phyloP scores from a whole-genome alignment of 2,113 vertebrate species.

The Bubo scandiacus region DNA sequence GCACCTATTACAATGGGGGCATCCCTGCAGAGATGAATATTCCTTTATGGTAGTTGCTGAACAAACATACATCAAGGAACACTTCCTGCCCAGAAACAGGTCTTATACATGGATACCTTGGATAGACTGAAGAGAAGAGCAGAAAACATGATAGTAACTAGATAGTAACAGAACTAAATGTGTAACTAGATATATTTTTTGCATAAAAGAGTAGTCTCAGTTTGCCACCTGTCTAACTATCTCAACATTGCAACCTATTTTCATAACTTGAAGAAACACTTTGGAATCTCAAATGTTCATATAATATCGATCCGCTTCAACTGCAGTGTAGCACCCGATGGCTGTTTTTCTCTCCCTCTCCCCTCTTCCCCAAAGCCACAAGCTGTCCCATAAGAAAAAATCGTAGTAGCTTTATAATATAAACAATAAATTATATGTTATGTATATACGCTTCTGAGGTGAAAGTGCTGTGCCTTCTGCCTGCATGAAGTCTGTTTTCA shows the following conservation, averaged over 20 bases:
- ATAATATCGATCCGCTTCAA: background rate
- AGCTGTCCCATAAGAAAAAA: background rate
- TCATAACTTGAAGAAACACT: background rate
- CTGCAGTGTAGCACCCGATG: background rate
- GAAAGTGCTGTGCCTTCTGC: background rate
- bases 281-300: background rate
- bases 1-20: background rate
- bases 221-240: conserved; percentile 65
- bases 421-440: background rate
- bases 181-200: conserved; percentile 26
- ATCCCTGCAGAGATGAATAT: background rate
- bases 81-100: background rate
- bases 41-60: background rate
- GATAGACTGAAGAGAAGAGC: background rate
- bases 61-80: background rate
- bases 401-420: background rate
- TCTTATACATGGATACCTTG: background rate
- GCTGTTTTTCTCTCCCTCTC: background rate
- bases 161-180: background rate
- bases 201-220: conserved; percentile 54
- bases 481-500: background rate
- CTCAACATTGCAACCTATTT: conserved; percentile 58
- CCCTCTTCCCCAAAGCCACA: background rate
- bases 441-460: background rate
- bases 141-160: background rate